These are phyloP conservation scores for Laupala kohalensis DNA, from an alignment of 1,140 invertebrate genomes.

Conservation along the genomic window DNA sequence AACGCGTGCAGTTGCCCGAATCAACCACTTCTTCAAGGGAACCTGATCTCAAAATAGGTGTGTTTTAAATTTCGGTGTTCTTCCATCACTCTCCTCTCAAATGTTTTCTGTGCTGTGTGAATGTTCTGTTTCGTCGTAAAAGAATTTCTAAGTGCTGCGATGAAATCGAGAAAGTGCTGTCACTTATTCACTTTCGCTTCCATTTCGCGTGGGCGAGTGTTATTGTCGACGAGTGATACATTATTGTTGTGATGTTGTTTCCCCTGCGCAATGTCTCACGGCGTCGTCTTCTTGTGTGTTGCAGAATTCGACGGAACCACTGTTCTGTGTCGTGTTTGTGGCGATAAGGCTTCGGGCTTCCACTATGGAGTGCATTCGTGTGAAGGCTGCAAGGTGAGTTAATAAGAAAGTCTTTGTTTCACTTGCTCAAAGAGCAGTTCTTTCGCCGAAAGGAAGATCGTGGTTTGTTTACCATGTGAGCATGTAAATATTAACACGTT, in stretches of 20 bases:
- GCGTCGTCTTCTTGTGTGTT: constrained; percentile 36
- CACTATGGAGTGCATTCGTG: constrained; percentile 99
- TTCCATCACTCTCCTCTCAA: too few relatives aligned
- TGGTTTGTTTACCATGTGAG: background rate
- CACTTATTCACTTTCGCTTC: background rate
- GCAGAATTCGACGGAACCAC: constrained; percentile 98
- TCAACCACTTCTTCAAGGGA: constrained; percentile 31
- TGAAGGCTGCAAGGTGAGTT: constrained; percentile 96
- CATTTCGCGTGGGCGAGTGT: too few relatives aligned
- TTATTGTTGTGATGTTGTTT: background rate
- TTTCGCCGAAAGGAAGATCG: background rate
- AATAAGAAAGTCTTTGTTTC: background rate
- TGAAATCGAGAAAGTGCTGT: background rate
- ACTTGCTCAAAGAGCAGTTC: background rate
- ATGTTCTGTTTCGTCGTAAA: background rate
- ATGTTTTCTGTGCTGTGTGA: background rate
- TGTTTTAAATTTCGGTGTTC: constrained; percentile 8
- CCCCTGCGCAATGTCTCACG: background rate
- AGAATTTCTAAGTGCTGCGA: background rate
- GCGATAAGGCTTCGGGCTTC: constrained; percentile 97
- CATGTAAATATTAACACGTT: background rate
- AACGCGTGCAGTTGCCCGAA: constrained; percentile 24
- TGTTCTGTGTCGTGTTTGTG: constrained; percentile 95
- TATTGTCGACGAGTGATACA: too few relatives aligned
- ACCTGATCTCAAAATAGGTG: constrained; percentile 44